Evolutionary conservation across 1,140 invertebrate genomes (phyloP).

Genomic region (Drosophila funebris): DNA sequence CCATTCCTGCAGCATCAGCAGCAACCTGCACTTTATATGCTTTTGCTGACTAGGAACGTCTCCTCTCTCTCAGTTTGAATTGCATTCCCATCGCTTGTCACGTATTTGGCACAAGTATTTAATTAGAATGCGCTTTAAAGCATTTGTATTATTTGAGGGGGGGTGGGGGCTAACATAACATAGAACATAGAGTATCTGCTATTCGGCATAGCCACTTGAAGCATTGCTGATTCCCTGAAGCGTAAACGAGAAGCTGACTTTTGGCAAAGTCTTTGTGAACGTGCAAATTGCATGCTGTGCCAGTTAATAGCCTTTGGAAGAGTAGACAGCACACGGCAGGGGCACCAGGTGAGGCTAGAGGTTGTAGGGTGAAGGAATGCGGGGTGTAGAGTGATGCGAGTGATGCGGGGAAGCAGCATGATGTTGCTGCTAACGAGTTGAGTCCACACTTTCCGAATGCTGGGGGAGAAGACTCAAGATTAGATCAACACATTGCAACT

Average conservation of each 20-base stretch:
- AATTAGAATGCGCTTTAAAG: conserved; percentile 21
- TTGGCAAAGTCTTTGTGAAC: conserved; percentile 78
- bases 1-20: conserved; percentile 1
- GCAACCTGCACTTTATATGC: conserved; percentile 54
- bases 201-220: conserved; percentile 1
- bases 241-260: conserved; percentile 68
- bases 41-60: conserved; percentile 60
- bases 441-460: conserved; percentile 48
- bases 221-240: conserved; percentile 48
- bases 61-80: not conserved
- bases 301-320: conserved; percentile 69
- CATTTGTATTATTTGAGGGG: conserved; percentile 4
- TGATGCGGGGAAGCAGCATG: conserved; percentile 47
- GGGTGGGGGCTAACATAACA: not conserved
- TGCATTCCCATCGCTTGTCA: not conserved
- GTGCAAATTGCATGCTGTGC: conserved; percentile 80
- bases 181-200: conserved; percentile 4
- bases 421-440: conserved; percentile 77
- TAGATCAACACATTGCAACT: conserved; percentile 23
- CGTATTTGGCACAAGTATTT: conserved; percentile 13
- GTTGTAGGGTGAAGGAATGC: not conserved
- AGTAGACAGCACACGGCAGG: conserved; percentile 18
- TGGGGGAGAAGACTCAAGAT: conserved; percentile 1
- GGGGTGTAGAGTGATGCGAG: too few species aligned
- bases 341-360: not conserved